Evolutionary conservation across 2,888 invertebrate genomes (phyloP).

Genomic region (Ormyrus thymus): DNA sequence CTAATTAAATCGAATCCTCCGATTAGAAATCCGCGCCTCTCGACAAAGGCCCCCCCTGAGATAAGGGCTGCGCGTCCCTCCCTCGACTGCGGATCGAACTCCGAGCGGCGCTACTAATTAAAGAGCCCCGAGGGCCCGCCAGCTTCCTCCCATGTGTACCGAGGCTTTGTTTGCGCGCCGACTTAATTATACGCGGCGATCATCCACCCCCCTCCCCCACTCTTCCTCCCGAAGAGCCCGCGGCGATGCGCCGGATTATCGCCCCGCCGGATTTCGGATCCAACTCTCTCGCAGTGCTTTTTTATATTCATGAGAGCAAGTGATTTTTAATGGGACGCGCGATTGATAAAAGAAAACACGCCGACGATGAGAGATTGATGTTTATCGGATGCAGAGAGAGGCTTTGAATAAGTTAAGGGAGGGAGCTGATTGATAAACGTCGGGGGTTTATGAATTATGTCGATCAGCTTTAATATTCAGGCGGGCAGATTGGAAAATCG

Average conservation of each 20-base stretch:
- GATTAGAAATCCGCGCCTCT: conserved; percentile 4
- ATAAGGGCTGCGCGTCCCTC: neutral
- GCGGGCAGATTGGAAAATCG: no score
- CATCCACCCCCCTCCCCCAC: conserved; percentile 43
- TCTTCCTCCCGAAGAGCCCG: conserved; percentile 24
- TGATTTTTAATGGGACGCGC: no score
- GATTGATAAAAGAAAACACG: no score
- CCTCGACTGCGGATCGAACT: neutral
- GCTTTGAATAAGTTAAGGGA: no score
- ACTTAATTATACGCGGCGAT: conserved; percentile 70
- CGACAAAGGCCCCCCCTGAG: neutral
- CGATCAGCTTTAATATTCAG: no score
- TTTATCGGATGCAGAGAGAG: no score
- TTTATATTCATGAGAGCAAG: conserved; percentile 30
- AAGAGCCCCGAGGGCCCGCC: conserved; percentile 37
- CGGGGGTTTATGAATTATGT: no score
- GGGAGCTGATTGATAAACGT: no score
- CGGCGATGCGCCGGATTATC: neutral
- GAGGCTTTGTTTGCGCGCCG: conserved; percentile 69
- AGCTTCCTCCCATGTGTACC: neutral
- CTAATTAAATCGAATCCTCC: conserved; percentile 32
- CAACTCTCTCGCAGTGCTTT: neutral
- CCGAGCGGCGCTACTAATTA: conserved; percentile 44
- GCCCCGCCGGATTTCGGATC: no score
- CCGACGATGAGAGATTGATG: no score